Evolutionary conservation across 1,140 invertebrate species (phyloP).

Genomic region (Formica selysi): DNA sequence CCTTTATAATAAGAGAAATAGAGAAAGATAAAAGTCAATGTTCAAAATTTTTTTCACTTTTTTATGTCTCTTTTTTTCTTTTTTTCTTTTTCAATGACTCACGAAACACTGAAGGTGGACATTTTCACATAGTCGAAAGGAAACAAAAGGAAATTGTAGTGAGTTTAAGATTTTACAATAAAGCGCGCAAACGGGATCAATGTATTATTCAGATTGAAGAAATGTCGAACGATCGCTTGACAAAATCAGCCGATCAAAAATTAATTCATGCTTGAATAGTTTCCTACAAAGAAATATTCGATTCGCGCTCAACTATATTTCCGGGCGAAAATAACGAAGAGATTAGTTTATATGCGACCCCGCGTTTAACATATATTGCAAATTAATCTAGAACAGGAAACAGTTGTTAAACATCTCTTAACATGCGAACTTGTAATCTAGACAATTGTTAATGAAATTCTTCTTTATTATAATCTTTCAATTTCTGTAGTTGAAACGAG

Average conservation of each 20-base stretch:
- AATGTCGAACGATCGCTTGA: constrained; percentile 16
- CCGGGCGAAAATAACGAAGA: constrained; percentile 6
- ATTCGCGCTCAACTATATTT: constrained; percentile 17
- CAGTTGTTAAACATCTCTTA: constrained; percentile 68
- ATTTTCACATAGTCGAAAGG: neutral
- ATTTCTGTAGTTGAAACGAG: constrained; percentile 69
- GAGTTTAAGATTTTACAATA: constrained; percentile 42
- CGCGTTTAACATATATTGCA: constrained; percentile 50
- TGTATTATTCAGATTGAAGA: constrained; percentile 63
- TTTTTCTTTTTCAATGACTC: neutral
- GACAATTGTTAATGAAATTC: constrained; percentile 62
- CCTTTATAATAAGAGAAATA: no score
- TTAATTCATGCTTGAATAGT: constrained; percentile 20
- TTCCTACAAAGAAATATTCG: constrained; percentile 12
- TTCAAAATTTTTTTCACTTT: neutral
- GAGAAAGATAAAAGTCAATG: neutral
- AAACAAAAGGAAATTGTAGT: constrained; percentile 6
- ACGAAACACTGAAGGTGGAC: constrained; percentile 37
- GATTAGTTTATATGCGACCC: constrained; percentile 12
- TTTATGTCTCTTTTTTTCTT: neutral
- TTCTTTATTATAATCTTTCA: constrained; percentile 70
- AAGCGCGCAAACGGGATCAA: constrained; percentile 79
- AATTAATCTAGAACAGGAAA: constrained; percentile 46
- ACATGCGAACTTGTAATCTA: constrained; percentile 62
- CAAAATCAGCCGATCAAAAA: constrained; percentile 6